Evolutionary conservation across 2,113 vertebrate genomes (phyloP).

Genomic region (Oreochromis spilurus): DNA sequence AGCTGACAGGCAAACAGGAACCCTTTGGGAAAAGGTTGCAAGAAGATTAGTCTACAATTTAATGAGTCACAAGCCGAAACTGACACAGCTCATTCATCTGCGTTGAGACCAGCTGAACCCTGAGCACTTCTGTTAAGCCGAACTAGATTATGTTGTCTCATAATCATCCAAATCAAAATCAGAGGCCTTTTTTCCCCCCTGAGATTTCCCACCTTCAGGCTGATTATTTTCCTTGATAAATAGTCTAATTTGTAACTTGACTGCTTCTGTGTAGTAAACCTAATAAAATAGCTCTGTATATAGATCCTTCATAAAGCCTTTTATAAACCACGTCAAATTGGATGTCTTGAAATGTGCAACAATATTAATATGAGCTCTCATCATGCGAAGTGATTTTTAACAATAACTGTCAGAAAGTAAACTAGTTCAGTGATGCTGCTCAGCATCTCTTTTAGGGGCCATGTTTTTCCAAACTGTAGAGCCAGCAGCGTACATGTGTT

Average conservation of each 20-base stretch:
- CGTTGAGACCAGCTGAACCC: background rate
- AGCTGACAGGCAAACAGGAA: background rate
- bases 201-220: background rate
- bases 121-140: background rate
- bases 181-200: accelerated
- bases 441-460: background rate
- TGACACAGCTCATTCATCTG: background rate
- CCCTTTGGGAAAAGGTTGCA: background rate
- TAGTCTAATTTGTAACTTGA: background rate
- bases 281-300: background rate
- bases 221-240: background rate
- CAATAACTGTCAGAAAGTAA: background rate
- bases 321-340: background rate
- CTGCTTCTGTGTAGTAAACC: background rate
- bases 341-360: background rate
- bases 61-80: background rate
- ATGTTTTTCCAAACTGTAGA: background rate
- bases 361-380: background rate
- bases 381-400: background rate
- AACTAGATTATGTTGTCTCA: background rate
- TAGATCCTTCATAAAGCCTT: background rate
- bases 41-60: background rate
- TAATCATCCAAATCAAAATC: background rate
- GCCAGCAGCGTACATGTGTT: background rate
- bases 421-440: background rate